Evolutionary conservation across 2,888 invertebrate species (phyloP).

Genomic region (Ophraella communa): DNA sequence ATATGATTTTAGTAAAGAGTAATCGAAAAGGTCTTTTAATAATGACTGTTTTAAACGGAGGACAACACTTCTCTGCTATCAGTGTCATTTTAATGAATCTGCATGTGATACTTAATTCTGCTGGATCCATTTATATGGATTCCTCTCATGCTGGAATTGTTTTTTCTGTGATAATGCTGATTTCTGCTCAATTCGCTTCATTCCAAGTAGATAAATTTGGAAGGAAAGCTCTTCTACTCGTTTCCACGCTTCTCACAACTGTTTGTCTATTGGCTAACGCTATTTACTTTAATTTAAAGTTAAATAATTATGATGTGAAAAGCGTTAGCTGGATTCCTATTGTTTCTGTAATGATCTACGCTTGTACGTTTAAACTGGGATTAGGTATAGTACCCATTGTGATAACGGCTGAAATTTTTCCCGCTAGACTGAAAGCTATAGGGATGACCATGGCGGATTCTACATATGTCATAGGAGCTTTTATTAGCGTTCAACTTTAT

Average conservation of each 20-base stretch:
- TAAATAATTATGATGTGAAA: constrained; percentile 45
- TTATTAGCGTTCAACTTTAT: constrained; percentile 52
- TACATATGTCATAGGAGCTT: constrained; percentile 52
- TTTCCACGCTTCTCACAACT: constrained; percentile 52
- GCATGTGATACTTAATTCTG: constrained; percentile 54
- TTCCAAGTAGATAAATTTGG: constrained; percentile 55
- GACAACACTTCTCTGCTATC: constrained; percentile 56
- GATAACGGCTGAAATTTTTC: constrained; percentile 57
- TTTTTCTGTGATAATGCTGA: constrained; percentile 54
- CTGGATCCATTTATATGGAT: constrained; percentile 51
- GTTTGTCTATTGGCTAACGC: constrained; percentile 52
- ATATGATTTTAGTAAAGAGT: constrained; percentile 52
- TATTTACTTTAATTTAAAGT: constrained; percentile 53
- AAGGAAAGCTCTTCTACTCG: constrained; percentile 51
- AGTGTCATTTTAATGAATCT: constrained; percentile 59
- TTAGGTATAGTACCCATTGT: constrained; percentile 57
- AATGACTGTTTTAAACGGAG: constrained; percentile 54
- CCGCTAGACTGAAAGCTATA: constrained; percentile 56
- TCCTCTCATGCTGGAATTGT: constrained; percentile 53
- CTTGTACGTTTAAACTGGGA: constrained; percentile 54
- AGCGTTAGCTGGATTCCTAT: constrained; percentile 56
- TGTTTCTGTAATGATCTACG: constrained; percentile 54
- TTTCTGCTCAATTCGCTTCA: constrained; percentile 51
- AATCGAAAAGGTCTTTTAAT: constrained; percentile 55
- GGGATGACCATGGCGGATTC: constrained; percentile 56